phyloP scores from a whole-genome alignment of 2,113 vertebrate genomes.

The Marmota flaviventris region DNA sequence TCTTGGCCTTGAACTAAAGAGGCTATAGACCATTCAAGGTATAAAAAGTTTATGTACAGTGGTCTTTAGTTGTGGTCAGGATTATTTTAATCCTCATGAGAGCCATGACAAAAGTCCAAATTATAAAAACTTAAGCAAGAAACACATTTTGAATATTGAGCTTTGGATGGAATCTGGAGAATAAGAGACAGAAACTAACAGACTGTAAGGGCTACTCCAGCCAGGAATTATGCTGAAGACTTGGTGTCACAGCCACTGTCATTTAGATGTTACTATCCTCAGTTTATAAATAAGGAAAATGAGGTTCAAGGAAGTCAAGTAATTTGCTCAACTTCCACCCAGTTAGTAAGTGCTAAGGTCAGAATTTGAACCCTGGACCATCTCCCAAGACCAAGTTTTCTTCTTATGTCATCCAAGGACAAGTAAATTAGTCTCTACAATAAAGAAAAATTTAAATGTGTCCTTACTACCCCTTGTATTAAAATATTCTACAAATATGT shows the following conservation, averaged over 20 bases:
- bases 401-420: neutral
- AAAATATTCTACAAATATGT: constrained; percentile 33
- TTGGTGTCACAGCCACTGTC: neutral
- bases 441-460: neutral
- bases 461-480: constrained; percentile 12
- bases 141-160: constrained; percentile 45
- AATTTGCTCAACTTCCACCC: neutral
- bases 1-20: constrained; percentile 46
- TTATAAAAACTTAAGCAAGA: constrained; percentile 63
- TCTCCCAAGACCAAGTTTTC: constrained; percentile 15
- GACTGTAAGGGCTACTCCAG: neutral
- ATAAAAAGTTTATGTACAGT: constrained; percentile 45
- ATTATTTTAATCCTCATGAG: constrained; percentile 61
- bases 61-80: constrained; percentile 43
- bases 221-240: neutral
- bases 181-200: neutral
- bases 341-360: neutral
- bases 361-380: constrained; percentile 28
- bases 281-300: constrained; percentile 48
- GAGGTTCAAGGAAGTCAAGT: neutral
- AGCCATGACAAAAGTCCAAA: constrained; percentile 54
- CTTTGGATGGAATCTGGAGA: constrained; percentile 29
- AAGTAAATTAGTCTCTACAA: constrained; percentile 1
- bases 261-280: neutral
- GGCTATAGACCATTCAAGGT: constrained; percentile 9